Percentiles rank a stretch among this genome's conserved stretches.
These are phyloP conservation scores for Phalacrocorax carbo DNA, from an alignment of 2,113 vertebrate genomes.

Conservation along the genomic window DNA sequence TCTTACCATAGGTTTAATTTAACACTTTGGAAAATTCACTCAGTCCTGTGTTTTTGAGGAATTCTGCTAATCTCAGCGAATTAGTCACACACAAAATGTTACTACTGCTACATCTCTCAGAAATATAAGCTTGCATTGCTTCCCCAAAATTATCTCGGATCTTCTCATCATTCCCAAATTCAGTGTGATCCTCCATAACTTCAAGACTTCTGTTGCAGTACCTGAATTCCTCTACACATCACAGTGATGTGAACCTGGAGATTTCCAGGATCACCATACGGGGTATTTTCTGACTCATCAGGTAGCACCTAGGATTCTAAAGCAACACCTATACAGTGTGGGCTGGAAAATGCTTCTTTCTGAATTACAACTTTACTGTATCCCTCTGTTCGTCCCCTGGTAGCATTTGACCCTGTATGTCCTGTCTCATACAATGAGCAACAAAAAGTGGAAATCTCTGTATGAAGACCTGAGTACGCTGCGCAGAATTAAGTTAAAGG, in stretches of 20 bases:
- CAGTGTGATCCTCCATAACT: background rate
- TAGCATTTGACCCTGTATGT: background rate
- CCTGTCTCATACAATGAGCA: background rate
- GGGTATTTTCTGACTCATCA: background rate
- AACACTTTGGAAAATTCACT: background rate
- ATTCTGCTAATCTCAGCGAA: background rate
- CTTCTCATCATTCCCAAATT: background rate
- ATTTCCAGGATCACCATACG: background rate
- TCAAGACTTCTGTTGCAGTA: background rate
- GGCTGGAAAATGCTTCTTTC: background rate
- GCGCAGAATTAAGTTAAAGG: background rate
- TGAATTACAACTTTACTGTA: background rate
- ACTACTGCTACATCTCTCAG: background rate
- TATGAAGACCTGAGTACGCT: background rate
- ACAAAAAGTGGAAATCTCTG: background rate
- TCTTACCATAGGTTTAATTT: background rate
- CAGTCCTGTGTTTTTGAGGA: background rate
- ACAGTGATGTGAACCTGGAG: background rate
- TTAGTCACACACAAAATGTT: background rate
- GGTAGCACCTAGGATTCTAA: background rate
- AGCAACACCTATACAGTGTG: background rate
- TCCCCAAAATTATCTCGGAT: background rate
- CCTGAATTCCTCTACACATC: background rate
- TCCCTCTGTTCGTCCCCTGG: background rate
- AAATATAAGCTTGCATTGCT: background rate